These are phyloP conservation scores for Euleptes europaea DNA, from an alignment of 2,113 vertebrate genomes.

Conservation along the genomic window DNA sequence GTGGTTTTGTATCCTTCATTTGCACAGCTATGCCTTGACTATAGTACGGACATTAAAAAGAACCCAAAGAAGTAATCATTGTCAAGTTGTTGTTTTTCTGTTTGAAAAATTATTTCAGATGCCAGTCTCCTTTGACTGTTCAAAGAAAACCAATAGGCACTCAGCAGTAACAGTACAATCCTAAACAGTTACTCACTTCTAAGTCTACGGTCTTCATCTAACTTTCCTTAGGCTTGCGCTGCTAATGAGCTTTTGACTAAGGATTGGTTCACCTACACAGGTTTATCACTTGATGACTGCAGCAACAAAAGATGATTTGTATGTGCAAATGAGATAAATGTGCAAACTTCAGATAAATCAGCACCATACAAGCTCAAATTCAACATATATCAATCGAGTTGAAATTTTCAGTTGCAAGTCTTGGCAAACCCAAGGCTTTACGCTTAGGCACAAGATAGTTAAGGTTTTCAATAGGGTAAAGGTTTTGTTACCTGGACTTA, in stretches of 20 bases:
- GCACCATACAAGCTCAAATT: too few species aligned
- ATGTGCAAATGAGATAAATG: neutral
- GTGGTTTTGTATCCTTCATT: constrained; percentile 26
- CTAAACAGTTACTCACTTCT: too few species aligned
- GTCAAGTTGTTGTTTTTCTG: neutral
- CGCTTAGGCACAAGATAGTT: too few species aligned
- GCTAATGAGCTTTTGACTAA: neutral
- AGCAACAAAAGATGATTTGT: neutral
- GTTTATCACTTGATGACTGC: neutral
- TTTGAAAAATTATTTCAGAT: neutral
- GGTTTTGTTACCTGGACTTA: too few species aligned
- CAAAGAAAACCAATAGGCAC: neutral
- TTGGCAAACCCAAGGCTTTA: too few species aligned
- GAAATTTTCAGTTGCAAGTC: too few species aligned
- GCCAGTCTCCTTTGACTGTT: neutral
- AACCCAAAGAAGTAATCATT: neutral
- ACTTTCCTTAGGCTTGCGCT: too few species aligned
- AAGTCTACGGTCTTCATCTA: too few species aligned
- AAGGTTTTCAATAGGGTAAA: too few species aligned
- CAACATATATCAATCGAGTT: too few species aligned
- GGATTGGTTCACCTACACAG: neutral
- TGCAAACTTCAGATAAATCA: neutral
- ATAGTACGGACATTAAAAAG: neutral
- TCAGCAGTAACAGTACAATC: neutral
- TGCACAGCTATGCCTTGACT: constrained; percentile 22